Base-by-base conservation (phyloP, 2,888 invertebrate genomes). In the Gryllus longicercus region DNA sequence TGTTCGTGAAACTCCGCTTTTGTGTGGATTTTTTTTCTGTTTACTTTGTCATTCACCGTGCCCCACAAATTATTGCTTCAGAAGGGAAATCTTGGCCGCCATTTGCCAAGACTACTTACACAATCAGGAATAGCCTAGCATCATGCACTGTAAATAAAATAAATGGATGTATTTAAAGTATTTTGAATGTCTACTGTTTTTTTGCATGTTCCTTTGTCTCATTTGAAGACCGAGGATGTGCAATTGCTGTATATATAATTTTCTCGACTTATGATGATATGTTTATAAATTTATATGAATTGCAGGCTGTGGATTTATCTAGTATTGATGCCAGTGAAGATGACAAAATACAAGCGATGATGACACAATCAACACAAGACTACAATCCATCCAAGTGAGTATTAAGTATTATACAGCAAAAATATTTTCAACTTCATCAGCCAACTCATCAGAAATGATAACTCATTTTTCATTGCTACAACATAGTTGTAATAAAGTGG, bases 321-420 rank as follows among this genome's bases (percentile, higher is more conserved):
- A 93, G 93, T 87, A 92, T 97, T 88, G 95, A 96, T 89, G 96
- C 95, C 83, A 95, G 96, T 79, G 99, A 99, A 89, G 97, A 97
- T 86, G 98, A 99, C 86, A 98, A 98, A 89, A 97, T 99, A 85
- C 94, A 94, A 87, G 97, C 97, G 82, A 98, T 99, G 96, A 98
- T 98, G 92, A 92, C 95, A 83, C 98, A 98, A 87, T 97, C 98
- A 51, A 97, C 98, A 51, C 94, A 95, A 87, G 98, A 98, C 86
- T 99, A 98, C 89, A 97, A 98, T 88, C 96, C 97, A 83, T 95
- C 96, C 88, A 97, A 97, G 97, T 99, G 91, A 92, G 93, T 87
- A 74, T 79, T 80, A 38, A 38, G 38, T 38, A 38, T 5, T 38
- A 77, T 82, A 14, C 11, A 25, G 10, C 51, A 79, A 76, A 80